Evolutionary conservation across 2,797 vertebrate species (phyloP).

Genomic region (Podarcis lilfordi): DNA sequence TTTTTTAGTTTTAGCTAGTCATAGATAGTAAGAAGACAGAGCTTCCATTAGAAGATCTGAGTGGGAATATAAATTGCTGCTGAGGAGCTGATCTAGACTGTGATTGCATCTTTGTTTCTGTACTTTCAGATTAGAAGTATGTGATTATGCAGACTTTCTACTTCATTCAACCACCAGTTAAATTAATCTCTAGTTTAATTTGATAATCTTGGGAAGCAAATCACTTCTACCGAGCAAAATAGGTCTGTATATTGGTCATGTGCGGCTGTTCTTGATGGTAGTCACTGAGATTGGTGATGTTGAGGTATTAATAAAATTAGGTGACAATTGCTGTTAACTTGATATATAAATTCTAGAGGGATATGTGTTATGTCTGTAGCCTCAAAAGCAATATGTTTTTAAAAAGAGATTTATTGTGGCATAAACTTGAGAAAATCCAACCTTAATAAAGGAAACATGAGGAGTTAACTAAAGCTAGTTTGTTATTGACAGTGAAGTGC

Average conservation of each 20-base stretch:
- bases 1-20: fast-evolving
- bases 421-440: background rate
- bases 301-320: constrained; percentile 34
- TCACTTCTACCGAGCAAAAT: constrained; percentile 61
- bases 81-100: background rate
- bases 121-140: constrained; percentile 28
- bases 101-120: constrained; percentile 18
- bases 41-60: background rate
- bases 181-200: constrained; percentile 68
- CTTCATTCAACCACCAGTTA: constrained; percentile 52
- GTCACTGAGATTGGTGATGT: constrained; percentile 9
- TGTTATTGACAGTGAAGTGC: background rate
- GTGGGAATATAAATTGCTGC: background rate
- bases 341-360: constrained; percentile 7
- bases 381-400: background rate
- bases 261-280: constrained; percentile 45
- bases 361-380: background rate
- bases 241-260: constrained; percentile 55
- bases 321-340: background rate
- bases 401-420: background rate
- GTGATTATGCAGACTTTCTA: constrained; percentile 50
- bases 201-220: constrained; percentile 57
- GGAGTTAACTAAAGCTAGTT: background rate
- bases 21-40: background rate
- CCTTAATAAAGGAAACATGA: background rate